Evolutionary conservation across 1,140 invertebrate species (phyloP).

Genomic region (Marisa cornuarietis): DNA sequence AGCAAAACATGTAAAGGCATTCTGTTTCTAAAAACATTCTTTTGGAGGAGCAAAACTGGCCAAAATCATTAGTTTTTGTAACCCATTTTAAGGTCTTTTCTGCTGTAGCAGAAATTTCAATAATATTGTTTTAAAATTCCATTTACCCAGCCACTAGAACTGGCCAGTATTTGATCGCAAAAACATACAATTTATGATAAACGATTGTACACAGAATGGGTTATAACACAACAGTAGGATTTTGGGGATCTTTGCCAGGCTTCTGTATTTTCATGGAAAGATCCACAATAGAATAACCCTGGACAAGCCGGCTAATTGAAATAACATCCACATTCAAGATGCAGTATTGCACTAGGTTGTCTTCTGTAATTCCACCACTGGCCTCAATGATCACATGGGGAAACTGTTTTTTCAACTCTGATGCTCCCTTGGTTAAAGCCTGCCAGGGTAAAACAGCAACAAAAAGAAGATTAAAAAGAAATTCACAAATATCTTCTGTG

Average conservation of each 20-base stretch:
- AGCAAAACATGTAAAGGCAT: too few relatives aligned
- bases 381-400: slow-evolving; percentile 65
- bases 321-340: slow-evolving; percentile 64
- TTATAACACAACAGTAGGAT: slow-evolving; percentile 47
- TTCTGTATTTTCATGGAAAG: slow-evolving; percentile 67
- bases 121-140: too few relatives aligned
- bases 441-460: slow-evolving; percentile 35
- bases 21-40: too few relatives aligned
- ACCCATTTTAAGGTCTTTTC: too few relatives aligned
- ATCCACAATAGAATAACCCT: slow-evolving; percentile 66
- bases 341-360: slow-evolving; percentile 59
- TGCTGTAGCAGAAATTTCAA: too few relatives aligned
- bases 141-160: too few relatives aligned
- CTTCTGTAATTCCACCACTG: slow-evolving; percentile 66
- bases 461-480: slow-evolving; percentile 4
- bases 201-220: background rate
- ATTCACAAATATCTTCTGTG: background rate
- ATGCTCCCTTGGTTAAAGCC: slow-evolving; percentile 53
- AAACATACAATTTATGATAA: too few relatives aligned
- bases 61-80: too few relatives aligned
- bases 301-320: slow-evolving; percentile 66
- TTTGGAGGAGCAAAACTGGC: too few relatives aligned
- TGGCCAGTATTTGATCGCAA: too few relatives aligned
- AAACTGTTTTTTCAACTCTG: slow-evolving; percentile 57
- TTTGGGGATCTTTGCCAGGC: slow-evolving; percentile 54